A percentile compares a stretch with the other conserved stretches of the same genome.
These are phyloP conservation scores for Choloepus hoffmanni DNA, from an alignment of 2,113 vertebrate species.

Conservation along the genomic window DNA sequence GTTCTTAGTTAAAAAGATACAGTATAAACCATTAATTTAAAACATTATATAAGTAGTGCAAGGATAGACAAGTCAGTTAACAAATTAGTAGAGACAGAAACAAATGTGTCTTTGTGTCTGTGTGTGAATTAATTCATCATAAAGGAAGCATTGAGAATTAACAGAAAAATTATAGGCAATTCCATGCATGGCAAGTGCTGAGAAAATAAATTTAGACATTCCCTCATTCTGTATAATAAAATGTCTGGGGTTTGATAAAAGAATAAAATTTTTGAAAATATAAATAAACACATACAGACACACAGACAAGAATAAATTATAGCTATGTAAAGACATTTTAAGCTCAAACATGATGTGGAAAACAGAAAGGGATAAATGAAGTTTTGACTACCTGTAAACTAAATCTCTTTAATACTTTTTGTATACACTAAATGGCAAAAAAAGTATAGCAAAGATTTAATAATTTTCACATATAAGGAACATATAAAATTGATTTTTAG, in stretches of 20 bases:
- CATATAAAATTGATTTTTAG: slow-evolving; percentile 35
- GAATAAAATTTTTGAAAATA: slow-evolving; percentile 39
- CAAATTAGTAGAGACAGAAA: not conserved
- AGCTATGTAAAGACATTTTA: slow-evolving; percentile 23
- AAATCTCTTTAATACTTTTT: slow-evolving; percentile 6
- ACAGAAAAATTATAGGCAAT: not conserved
- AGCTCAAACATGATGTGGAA: slow-evolving; percentile 37
- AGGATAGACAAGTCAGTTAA: slow-evolving; percentile 46
- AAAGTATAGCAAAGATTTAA: slow-evolving; percentile 14
- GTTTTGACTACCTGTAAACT: slow-evolving; percentile 2
- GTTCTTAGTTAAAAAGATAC: slow-evolving; percentile 22
- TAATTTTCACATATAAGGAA: not conserved
- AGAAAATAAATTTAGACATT: slow-evolving; percentile 30
- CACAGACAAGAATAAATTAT: slow-evolving; percentile 4
- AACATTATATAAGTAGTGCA: not conserved
- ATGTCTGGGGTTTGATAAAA: not conserved
- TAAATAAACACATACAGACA: not conserved
- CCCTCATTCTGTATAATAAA: not conserved
- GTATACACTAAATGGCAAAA: slow-evolving; percentile 50
- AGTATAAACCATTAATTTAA: not conserved
- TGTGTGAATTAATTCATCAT: not conserved
- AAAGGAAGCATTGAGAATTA: not conserved
- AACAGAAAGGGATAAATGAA: slow-evolving; percentile 47
- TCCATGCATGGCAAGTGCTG: not conserved
- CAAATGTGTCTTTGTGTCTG: not conserved